Base-by-base conservation (phyloP, 2,113 vertebrate genomes). In the Sinocyclocheilus anshuiensis region DNA sequence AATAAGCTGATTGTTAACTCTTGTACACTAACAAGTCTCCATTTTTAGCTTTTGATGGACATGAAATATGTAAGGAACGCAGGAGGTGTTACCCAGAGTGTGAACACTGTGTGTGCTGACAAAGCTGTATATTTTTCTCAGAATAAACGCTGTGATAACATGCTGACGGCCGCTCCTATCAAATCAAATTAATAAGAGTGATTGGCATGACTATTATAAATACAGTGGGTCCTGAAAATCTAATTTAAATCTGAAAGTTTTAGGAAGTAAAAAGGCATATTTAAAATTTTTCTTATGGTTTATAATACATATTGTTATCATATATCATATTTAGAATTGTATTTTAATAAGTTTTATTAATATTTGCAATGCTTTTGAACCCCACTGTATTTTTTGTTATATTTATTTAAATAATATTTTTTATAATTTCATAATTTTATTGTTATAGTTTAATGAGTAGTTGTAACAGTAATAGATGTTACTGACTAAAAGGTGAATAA, bases 21-120 rank as follows among this genome's bases (percentile, higher is more conserved):
- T 29, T 42, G 6, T 80, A 74, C 53, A 18, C 69, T 86, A 82
- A 75, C 72, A 16, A 24, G 33, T 24, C 18, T 71, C 24, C 39
- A 48, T 45, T 18, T 77, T 87, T 79, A 84, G 26, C 71, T 61
- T 42, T 48, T 55, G 59, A 86, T 53, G 78, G 82, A 50, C 50
- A 67, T 78, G 6, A 85, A 84, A 85, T 84, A 81, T 72, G 29
- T 65, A 53, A 69, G 55, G 53, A 76, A 71, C 3, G 42, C 61
- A 67, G 59, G 20, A 65, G 71, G 63, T 74, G 24, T 15, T 24
- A 80, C 77, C 22, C 15, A 11, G 45, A 42, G 24, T 69, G 80
- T 36, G 72, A 82, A 82, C 16, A 3, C n/a, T 22, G 26, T 33
- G 45, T 55, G 50, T 77, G 81, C 42, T 86, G 74, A 86, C 67